A percentile compares a stretch with the other conserved stretches of the same genome.
Conservation (phyloP, 2,797 vertebrate species). For the Chaunax sp. region DNA sequence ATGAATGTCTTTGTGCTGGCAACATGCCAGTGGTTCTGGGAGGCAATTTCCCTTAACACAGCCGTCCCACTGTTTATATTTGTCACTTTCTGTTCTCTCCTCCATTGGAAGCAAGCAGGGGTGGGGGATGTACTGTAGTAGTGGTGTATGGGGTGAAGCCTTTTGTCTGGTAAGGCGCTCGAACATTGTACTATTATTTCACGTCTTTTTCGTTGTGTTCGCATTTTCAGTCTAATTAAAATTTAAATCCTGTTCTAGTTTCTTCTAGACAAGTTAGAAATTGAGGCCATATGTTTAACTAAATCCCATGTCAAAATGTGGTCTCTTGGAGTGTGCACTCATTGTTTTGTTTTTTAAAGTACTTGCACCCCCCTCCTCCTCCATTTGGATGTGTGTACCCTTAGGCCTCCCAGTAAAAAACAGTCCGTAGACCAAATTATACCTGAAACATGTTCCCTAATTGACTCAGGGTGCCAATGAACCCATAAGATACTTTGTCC, state of each 20-base stretch:
- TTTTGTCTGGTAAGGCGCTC: conserved; percentile 19
- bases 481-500: background rate
- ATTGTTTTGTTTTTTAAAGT: conserved; percentile 32
- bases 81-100: conserved; percentile 74
- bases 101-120: conserved; percentile 29
- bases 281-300: conserved; percentile 17
- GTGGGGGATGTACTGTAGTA: conserved; percentile 15
- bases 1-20: conserved; percentile 82
- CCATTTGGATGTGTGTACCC: conserved; percentile 5
- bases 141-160: conserved; percentile 19
- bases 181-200: conserved; percentile 1
- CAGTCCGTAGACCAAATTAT: conserved; percentile 3
- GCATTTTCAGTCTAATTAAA: background rate
- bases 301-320: conserved; percentile 12
- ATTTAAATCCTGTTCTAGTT: background rate
- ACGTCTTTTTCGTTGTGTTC: conserved; percentile 4
- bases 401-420: background rate
- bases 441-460: background rate
- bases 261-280: conserved; percentile 10
- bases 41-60: conserved; percentile 86
- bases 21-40: conserved; percentile 80
- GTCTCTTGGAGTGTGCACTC: conserved; percentile 11
- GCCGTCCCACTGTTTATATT: conserved; percentile 81
- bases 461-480: background rate
- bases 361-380: too few relatives aligned